Conservation (phyloP, 1,140 invertebrate genomes). For the Formica selysi region DNA sequence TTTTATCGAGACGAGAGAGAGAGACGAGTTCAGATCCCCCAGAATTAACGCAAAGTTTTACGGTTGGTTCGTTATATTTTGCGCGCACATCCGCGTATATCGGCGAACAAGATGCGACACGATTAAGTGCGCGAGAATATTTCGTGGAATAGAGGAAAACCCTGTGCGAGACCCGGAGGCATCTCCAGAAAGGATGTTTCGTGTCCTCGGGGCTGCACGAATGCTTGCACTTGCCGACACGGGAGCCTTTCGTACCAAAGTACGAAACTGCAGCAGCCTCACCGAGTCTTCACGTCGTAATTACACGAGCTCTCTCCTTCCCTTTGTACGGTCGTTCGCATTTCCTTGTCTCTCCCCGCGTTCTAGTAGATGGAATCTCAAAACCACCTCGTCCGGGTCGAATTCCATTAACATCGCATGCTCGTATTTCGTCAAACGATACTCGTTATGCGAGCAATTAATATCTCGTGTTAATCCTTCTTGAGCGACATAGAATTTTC, state of each 20-base stretch:
- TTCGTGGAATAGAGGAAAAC: slow-evolving; percentile 60
- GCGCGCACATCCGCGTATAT: slow-evolving; percentile 50
- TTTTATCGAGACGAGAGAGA: slow-evolving; percentile 23
- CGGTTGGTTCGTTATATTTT: slow-evolving; percentile 51
- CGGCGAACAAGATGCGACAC: slow-evolving; percentile 67
- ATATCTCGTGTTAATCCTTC: slow-evolving; percentile 40
- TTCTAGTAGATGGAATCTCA: slow-evolving; percentile 62
- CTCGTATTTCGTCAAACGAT: slow-evolving; percentile 50
- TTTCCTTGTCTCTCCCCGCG: slow-evolving; percentile 64
- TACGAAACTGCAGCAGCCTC: slow-evolving; percentile 72
- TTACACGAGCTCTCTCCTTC: slow-evolving; percentile 68
- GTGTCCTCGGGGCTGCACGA: slow-evolving; percentile 72
- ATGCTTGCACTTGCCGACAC: slow-evolving; percentile 55
- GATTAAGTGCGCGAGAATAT: slow-evolving; percentile 69
- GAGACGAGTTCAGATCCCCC: slow-evolving; percentile 32
- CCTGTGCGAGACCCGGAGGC: slow-evolving; percentile 54
- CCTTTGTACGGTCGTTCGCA: slow-evolving; percentile 53
- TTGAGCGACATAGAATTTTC: not conserved
- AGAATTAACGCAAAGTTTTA: slow-evolving; percentile 58
- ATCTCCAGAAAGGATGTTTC: slow-evolving; percentile 67
- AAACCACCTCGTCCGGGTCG: slow-evolving; percentile 73
- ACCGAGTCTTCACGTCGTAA: slow-evolving; percentile 75
- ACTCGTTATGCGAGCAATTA: slow-evolving; percentile 49
- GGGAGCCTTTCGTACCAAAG: slow-evolving; percentile 52
- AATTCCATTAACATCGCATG: slow-evolving; percentile 74